These are phyloP conservation scores for Castor canadensis DNA, from an alignment of 2,113 vertebrate species.

Conservation along the genomic window DNA sequence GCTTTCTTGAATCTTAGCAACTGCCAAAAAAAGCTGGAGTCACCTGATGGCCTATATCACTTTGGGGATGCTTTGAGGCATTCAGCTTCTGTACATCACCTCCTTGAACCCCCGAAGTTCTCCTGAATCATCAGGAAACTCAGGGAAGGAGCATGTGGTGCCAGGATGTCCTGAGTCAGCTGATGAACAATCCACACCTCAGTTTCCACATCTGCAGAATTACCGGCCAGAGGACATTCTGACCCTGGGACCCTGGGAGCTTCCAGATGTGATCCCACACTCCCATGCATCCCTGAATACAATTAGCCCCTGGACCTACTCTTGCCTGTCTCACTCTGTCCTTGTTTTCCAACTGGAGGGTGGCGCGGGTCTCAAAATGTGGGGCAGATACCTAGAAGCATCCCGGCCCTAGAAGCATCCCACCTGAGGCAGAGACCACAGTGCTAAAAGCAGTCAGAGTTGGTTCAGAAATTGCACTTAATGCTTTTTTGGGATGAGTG, in stretches of 20 bases:
- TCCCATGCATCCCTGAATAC: not conserved
- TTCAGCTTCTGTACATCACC: not conserved
- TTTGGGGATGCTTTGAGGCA: not conserved
- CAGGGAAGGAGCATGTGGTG: not conserved
- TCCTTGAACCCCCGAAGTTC: not conserved
- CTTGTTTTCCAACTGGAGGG: not conserved
- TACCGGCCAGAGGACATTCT: not conserved
- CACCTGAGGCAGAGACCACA: not conserved
- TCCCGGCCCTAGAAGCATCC: not conserved
- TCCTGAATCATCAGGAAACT: not conserved
- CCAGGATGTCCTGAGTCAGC: not conserved
- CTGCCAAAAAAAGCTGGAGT: not conserved
- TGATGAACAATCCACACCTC: not conserved
- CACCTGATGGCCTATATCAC: not conserved
- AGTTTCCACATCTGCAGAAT: not conserved
- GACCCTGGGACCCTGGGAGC: not conserved
- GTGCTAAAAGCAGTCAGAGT: not conserved
- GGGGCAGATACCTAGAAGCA: not conserved
- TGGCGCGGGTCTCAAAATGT: not conserved
- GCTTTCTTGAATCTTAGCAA: not conserved
- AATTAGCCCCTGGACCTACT: not conserved
- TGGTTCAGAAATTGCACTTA: not conserved
- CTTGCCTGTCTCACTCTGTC: not conserved
- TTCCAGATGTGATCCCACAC: not conserved
- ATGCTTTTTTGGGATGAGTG: slow-evolving; percentile 28